Conservation (phyloP, 2,888 invertebrate genomes). For the Drosophila ustulata region DNA sequence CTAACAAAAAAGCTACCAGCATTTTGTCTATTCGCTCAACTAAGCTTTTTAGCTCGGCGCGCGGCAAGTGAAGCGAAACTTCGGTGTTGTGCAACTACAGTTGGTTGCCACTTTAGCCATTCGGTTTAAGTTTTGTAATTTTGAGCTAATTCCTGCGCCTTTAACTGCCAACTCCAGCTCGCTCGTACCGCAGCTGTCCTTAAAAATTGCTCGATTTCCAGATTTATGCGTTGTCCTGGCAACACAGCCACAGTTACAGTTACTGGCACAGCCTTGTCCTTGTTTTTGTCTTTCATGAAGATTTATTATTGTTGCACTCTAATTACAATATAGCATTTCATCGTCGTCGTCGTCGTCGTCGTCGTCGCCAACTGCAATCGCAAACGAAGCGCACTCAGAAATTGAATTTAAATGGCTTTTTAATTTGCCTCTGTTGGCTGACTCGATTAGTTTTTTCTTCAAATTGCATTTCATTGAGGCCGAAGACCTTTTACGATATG, state of each 20-base stretch:
- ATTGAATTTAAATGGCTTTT: constrained; percentile 79
- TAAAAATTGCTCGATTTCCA: constrained; percentile 59
- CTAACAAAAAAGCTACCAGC: background rate
- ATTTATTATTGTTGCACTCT: constrained; percentile 70
- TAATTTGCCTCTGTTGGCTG: constrained; percentile 60
- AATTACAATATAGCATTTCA: constrained; percentile 72
- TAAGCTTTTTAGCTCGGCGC: background rate
- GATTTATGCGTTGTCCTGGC: constrained; percentile 70
- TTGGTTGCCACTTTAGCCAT: constrained; percentile 27
- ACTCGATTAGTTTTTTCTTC: constrained; percentile 50
- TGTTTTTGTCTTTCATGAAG: constrained; percentile 63
- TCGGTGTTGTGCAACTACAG: constrained; percentile 1
- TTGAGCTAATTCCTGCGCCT: constrained; percentile 73
- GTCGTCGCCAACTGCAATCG: constrained; percentile 31
- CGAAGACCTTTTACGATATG: constrained; percentile 24
- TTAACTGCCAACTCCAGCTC: constrained; percentile 18
- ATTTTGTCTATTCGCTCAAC: background rate
- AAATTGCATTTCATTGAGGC: constrained; percentile 53
- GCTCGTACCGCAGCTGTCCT: constrained; percentile 42
- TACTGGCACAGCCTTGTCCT: constrained; percentile 14
- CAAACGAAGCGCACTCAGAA: constrained; percentile 49
- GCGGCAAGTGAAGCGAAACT: background rate
- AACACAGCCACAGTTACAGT: constrained; percentile 12
- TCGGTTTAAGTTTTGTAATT: constrained; percentile 74
- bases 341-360: constrained; percentile 16